phyloP scores from a whole-genome alignment of 2,113 vertebrate genomes.

The Telmatochromis sp. region DNA sequence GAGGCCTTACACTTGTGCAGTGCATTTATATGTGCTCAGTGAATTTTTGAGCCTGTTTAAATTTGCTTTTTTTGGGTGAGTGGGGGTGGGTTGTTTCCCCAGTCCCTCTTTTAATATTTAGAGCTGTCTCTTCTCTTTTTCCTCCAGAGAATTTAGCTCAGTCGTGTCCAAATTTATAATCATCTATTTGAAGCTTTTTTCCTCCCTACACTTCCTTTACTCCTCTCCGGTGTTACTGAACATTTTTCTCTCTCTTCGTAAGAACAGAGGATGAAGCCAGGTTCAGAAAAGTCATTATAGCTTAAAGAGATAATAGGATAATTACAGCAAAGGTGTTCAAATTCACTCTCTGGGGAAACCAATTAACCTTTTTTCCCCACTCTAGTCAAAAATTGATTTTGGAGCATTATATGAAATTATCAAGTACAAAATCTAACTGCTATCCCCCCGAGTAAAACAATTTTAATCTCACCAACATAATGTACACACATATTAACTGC shows the following conservation, averaged over 20 bases:
- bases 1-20: background rate
- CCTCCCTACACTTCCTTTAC: background rate
- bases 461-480: background rate
- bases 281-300: background rate
- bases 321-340: constrained; percentile 1
- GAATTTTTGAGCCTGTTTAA: background rate
- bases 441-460: background rate
- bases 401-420: background rate
- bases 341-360: background rate
- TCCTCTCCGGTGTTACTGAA: background rate
- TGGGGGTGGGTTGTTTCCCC: background rate
- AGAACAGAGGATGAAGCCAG: background rate
- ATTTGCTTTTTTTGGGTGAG: background rate
- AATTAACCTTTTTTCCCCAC: background rate
- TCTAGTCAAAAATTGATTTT: background rate
- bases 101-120: background rate
- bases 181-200: background rate
- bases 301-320: background rate
- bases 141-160: background rate
- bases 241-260: background rate
- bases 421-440: background rate
- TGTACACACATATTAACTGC: background rate
- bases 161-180: background rate
- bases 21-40: background rate
- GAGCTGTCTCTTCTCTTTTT: background rate